Evolutionary conservation across 2,113 vertebrate genomes (phyloP).

Genomic region (Marmota flaviventris): DNA sequence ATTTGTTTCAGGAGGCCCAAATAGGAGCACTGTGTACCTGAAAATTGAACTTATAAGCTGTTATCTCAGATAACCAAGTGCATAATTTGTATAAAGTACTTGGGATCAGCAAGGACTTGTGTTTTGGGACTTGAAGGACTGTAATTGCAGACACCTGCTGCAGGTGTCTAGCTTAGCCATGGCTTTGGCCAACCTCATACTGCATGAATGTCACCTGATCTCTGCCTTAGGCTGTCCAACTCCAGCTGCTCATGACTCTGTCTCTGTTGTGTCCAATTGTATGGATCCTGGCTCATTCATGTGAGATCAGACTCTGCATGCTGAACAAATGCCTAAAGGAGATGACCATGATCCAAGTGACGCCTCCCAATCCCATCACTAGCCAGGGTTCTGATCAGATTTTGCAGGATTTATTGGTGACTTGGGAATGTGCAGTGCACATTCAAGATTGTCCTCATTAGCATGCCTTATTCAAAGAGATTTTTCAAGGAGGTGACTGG

Average conservation of each 20-base stretch:
- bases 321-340: not conserved
- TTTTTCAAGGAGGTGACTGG: not conserved
- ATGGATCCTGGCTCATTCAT: not conserved
- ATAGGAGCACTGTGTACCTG: not conserved
- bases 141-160: not conserved
- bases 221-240: fast-evolving
- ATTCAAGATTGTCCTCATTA: not conserved
- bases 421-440: not conserved
- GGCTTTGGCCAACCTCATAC: not conserved
- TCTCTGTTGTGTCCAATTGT: not conserved
- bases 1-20: not conserved
- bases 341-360: not conserved
- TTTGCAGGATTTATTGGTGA: not conserved
- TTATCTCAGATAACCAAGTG: not conserved
- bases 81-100: fast-evolving
- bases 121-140: not conserved
- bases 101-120: not conserved
- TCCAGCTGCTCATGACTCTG: not conserved
- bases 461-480: not conserved
- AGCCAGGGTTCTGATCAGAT: too few relatives aligned
- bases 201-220: not conserved
- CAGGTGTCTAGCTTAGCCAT: too few relatives aligned
- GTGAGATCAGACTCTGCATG: not conserved
- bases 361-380: not conserved
- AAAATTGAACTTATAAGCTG: not conserved